A percentile compares a stretch with the other conserved stretches of the same genome.
These are phyloP conservation scores for Drosophila rufa DNA, from an alignment of 1,140 invertebrate species.

Conservation along the genomic window DNA sequence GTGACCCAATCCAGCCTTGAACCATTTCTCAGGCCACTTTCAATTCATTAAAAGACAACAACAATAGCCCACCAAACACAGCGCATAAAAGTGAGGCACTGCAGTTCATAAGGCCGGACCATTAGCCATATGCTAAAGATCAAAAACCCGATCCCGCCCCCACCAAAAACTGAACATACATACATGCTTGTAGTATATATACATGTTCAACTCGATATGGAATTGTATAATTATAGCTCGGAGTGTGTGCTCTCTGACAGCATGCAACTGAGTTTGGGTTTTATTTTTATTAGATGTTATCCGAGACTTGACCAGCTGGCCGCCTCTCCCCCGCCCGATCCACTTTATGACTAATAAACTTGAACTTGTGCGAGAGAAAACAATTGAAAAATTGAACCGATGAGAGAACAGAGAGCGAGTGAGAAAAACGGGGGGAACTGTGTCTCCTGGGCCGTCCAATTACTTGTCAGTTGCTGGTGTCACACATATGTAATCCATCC, in stretches of 20 bases:
- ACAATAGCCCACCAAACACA: background rate
- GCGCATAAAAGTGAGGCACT: constrained; percentile 43
- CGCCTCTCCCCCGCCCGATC: constrained; percentile 8
- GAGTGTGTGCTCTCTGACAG: constrained; percentile 15
- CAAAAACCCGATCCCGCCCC: constrained; percentile 53
- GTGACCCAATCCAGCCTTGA: constrained; percentile 39
- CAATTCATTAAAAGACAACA: constrained; percentile 24
- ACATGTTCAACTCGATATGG: constrained; percentile 55
- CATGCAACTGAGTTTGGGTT: constrained; percentile 45
- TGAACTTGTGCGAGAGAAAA: constrained; percentile 66
- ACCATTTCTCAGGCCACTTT: constrained; percentile 44
- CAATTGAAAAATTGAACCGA: constrained; percentile 50
- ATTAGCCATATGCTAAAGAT: constrained; percentile 75
- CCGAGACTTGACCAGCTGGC: constrained; percentile 64
- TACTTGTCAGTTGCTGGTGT: constrained; percentile 31
- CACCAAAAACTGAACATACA: constrained; percentile 21
- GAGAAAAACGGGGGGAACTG: constrained; percentile 2
- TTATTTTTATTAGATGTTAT: constrained; percentile 74
- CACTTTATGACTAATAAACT: constrained; percentile 73
- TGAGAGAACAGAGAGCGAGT: background rate
- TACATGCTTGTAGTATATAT: background rate
- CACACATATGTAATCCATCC: constrained; percentile 44
- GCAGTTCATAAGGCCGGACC: constrained; percentile 41
- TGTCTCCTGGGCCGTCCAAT: constrained; percentile 9
- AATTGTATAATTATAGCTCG: constrained; percentile 71